These are phyloP conservation scores for Nibea coibor DNA, from an alignment of 2,113 vertebrate species.

Conservation along the genomic window DNA sequence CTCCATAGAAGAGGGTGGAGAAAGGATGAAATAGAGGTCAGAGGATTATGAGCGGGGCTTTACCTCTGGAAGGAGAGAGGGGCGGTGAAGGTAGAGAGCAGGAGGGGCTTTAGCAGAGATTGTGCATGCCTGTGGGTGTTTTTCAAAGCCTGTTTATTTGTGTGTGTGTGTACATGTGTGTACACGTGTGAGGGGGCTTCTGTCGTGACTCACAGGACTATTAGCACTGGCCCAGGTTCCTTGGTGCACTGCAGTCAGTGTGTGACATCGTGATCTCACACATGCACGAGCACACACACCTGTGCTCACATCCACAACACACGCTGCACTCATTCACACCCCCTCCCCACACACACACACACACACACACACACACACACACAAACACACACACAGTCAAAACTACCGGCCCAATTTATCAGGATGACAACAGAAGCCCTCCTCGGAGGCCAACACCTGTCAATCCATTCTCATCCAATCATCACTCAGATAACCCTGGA, in stretches of 20 bases:
- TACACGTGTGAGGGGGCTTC: conserved; percentile 17
- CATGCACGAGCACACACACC: conserved; percentile 7
- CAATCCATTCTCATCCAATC: conserved; percentile 74
- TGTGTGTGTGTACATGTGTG: conserved; percentile 23
- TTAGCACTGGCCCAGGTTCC: conserved; percentile 35
- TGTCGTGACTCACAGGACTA: conserved; percentile 68
- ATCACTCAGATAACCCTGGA: conserved; percentile 67
- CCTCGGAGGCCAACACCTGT: conserved; percentile 56
- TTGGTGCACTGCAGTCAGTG: conserved; percentile 41
- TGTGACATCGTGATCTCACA: conserved; percentile 32
- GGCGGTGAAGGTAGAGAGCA: conserved; percentile 24
- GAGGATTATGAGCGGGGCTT: conserved; percentile 33
- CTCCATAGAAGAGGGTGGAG: conserved; percentile 23
- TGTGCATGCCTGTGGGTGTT: conserved; percentile 46
- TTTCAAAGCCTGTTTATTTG: conserved; percentile 48
- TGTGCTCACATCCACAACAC: background rate
- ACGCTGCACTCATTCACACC: too few relatives aligned
- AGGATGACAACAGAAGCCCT: conserved; percentile 33
- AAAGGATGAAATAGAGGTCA: conserved; percentile 31
- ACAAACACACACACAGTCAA: conserved; percentile 35
- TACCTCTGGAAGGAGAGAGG: conserved; percentile 29
- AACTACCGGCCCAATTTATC: conserved; percentile 52
- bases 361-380: too few relatives aligned
- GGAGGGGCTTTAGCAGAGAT: conserved; percentile 21
- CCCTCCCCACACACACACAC: background rate